phyloP scores from a whole-genome alignment of 2,888 invertebrate genomes.

The Zele albiditarsus region DNA sequence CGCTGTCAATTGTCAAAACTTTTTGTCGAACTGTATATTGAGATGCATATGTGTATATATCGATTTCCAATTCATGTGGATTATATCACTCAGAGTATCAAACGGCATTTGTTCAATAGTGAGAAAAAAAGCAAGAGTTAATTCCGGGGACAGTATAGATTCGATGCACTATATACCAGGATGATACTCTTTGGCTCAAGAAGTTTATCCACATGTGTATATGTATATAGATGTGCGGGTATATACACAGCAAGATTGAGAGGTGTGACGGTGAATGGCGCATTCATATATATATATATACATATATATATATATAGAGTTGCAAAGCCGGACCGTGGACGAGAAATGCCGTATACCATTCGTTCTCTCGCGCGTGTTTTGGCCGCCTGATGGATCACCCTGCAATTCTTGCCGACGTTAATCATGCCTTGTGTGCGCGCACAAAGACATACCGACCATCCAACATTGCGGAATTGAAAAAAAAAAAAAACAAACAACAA shows the following conservation, averaged over 20 bases:
- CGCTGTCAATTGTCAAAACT: too few species aligned
- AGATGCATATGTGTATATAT: not conserved
- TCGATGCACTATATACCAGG: not conserved
- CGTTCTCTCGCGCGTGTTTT: conserved; percentile 17
- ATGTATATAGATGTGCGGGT: not conserved
- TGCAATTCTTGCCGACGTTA: conserved; percentile 45
- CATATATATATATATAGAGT: not conserved
- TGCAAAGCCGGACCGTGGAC: conserved; percentile 3
- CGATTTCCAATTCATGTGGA: not conserved
- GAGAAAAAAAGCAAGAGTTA: not conserved
- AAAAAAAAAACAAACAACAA: too few species aligned
- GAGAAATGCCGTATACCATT: conserved; percentile 19
- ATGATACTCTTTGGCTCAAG: not conserved
- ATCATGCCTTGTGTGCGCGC: conserved; percentile 37
- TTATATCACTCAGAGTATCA: not conserved
- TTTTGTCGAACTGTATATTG: too few species aligned
- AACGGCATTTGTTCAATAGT: not conserved
- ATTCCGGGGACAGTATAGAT: not conserved
- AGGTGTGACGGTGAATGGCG: not conserved
- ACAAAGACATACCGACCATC: conserved; percentile 20
- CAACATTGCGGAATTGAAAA: not conserved
- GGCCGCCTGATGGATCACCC: conserved; percentile 45
- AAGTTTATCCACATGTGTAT: not conserved
- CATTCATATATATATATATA: not conserved
- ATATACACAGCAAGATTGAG: not conserved